Base-by-base conservation (phyloP, 2,888 invertebrate species). In the Andrena bucephala region DNA sequence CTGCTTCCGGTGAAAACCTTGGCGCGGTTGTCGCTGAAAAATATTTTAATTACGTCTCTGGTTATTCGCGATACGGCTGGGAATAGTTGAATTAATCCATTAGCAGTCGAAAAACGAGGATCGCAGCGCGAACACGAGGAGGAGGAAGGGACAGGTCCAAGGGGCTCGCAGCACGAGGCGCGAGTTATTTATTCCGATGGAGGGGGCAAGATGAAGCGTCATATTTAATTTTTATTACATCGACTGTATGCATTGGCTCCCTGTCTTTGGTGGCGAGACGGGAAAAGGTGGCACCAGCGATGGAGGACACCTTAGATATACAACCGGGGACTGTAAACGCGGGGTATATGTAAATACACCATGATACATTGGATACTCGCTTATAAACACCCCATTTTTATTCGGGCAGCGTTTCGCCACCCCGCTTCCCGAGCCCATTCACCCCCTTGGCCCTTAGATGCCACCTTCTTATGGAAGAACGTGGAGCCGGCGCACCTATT, bases 361-460 rank as follows among this genome's bases (percentile, higher is more conserved):
- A 90, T 94, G 94, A 94, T 94, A 94, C 94, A 94, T 94, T 93
- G 94, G 94, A 93, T 93, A 94, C 92, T 93, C 92, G 92, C 92
- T 94, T 94, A 94, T 94, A 94, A 94, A 94, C 94, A 94, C 94
- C 94, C 94, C 93, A 94, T 94, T 94, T 94, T 94, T 94, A 94
- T 94, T 94, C 94, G 92, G 89, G 82, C 81, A 87, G 90, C 94
- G 94, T 94, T 91, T 91, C 91, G 85, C 91, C 90, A 90, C 77
- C 91, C 91, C 88, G 74, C 57, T 77, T 62, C 72, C 31, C 63
- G 72, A 81, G 77, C 60, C 81, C 75, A 50, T 81, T 81, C 80
- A 77, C 78, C 77, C 81, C 70, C 75, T 33, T 70, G 74, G 50
- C 73, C 57, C 86, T 87, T 75, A 81, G 84, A 77, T 75, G 57